Evolutionary conservation across 2,797 vertebrate genomes (phyloP), one percentile per base, ranked within the genome.

Genomic region (Bufotes viridis): DNA sequence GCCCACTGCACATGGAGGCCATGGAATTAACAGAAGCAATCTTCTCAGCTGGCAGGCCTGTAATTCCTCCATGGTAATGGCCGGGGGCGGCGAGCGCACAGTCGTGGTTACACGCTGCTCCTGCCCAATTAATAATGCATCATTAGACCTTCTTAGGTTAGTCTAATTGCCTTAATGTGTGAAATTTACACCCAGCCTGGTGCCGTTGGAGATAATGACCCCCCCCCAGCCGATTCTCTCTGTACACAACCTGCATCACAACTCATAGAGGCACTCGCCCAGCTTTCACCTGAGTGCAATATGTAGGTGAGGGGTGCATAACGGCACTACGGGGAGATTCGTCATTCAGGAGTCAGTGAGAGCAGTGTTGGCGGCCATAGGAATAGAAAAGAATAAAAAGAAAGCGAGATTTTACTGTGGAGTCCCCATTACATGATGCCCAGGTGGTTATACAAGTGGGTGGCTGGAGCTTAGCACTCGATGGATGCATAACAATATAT

Each of bases 51-150:
- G 42, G 42, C 42, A 42, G 42, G 42, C 42, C 42, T 42, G 42
- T 42, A 42, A 42, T 69, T 78, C 76, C 90, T 0, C 0, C 17
- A 85, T 89, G 89, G 87, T 88, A 84, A 90, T 61, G 90, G 91
- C 92, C 91, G 90, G 81, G 49, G 89, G 84, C 88, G 90, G 84
- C 86, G 81, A 91, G 90, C 61, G 86, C 13, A 90, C 92, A 92
- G 93, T 92, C 94, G 92, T 92, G 93, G 91, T 94, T 86, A 15
- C 61, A 22, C 78, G 79, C 42, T 42, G 42, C 42, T 42, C 42
- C 95, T 90, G 89, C 91, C 84, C 92, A 92, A 95, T 98, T 96
- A 96, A 97, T 95, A 94, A 95, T 93, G 90, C 86, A 92, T 93
- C 90, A 91, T 93, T 92, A 91, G 89, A 42, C 92, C 92, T 94